Evolutionary conservation across 2,888 invertebrate species (phyloP), one percentile per base, ranked within the genome.

Genomic region (Eupithecia abbreviata): DNA sequence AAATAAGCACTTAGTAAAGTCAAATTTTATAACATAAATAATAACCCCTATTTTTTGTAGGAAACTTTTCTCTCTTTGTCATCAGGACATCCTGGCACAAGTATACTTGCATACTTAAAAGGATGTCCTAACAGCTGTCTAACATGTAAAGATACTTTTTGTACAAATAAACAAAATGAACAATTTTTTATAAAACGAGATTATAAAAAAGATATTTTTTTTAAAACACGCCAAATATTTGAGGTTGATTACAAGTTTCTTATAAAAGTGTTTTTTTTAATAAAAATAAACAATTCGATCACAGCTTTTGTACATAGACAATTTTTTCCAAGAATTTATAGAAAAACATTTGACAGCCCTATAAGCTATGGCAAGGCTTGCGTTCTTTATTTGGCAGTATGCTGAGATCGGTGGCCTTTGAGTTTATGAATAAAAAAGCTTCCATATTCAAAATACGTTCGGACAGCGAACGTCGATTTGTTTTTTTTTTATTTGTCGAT

Each of bases 361-460:
- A 76, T 66, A 12, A 74, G 69, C 55, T 74, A 71, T 68, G 74
- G 58, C 41, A 15, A 49, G 45, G 55, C 43, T 70, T 73, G 77
- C 75, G 77, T 78, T 74, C 75, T 78, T 78, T 78, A 78, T 78
- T 78, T 78, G 77, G 77, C 75, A 78, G 75, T 71, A 78, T 78
- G 72, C 75, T 70, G 75, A 71, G 71, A 78, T 71, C 77, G 77
- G 77, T 75, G 75, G 75, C 77, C 77, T 78, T 75, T 78, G 77
- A 73, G 73, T 75, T 72, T 75, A 75, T 75, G 75, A 78, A 72
- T 74, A 77, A 77, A 77, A 77, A 77, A 75, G 74, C 69, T 74
- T 77, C 77, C 77, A 77, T 77, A 77, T 77, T 77, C 77, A 77
- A 77, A 77, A 75, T 75, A 74, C 74, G 72, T 49, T 70, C 72